Base-by-base conservation (phyloP, 2,797 vertebrate species). In the Pelodytes ibericus region DNA sequence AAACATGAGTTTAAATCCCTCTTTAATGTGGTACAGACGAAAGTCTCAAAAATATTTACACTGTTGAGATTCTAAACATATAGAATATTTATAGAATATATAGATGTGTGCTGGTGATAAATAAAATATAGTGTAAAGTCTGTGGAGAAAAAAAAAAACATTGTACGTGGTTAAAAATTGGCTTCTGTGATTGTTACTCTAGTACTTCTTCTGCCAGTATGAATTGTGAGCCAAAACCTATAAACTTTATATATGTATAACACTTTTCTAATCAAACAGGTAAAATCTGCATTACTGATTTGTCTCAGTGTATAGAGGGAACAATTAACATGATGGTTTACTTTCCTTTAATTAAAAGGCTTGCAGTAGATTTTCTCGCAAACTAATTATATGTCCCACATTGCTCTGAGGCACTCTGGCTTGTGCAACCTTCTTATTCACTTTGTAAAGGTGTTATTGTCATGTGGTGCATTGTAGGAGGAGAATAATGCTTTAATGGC, bases 301-400 rank as follows among this genome's bases (percentile, higher is more conserved):
- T 25, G 27, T 74, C n/a, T 47, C 53, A 59, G 13, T 58, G 20
- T 18, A 58, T 8, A 18, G 26, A 25, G 39, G 39, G 39, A 66
- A 20, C 39, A 60, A 59, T 67, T 51, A 67, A 26, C 20, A 31
- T 33, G 31, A 73, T 56, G 47, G 58, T 62, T 73, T 64, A 36
- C 27, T 64, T 24, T 62, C 18, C 16, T 57, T 64, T 64, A 73
- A 73, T 64, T 64, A 73, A 56, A 64, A 62, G 20, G 30, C 31
- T 33, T 25, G 16, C 11, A 44, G 26, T 57, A 64, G 13, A 65
- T 74, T 20, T 66, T 66, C 31, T 58, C 16, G 7, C 44, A 47
- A 30, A 41, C 36, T 56, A 59, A 67, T 36, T 67, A 33, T 18
- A 11, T 31, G 6, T 47, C 51, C 51, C 51, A 27, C 33, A 66